Evolutionary conservation across 2,888 invertebrate genomes (phyloP), one percentile per base, ranked within the genome.

Genomic region (Tetramorium bicarinatum): DNA sequence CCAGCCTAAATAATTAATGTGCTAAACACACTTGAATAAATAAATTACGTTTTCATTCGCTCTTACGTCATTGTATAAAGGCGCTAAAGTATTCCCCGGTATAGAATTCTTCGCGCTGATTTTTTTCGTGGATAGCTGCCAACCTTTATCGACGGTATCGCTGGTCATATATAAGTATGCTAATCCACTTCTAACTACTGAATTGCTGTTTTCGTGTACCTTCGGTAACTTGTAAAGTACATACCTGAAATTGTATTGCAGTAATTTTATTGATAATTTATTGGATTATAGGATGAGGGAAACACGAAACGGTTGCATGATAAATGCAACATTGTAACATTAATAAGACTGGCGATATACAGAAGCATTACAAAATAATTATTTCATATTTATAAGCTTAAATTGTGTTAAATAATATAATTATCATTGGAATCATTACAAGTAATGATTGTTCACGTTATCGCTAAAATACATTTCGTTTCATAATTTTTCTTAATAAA

Each of bases 201-300:
- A 95, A 91, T 96, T 96, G 1, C 95, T 92, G 86, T 96, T 96
- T 84, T 96, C 94, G 75, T 96, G 95, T 91, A 96, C 95, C 90
- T 96, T 96, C 1, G 98, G 98, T 85, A 98, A 93, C 95, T 98
- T 98, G 94, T 98, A 98, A 41, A 97, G 95, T 89, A 98, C 97
- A 95, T 96, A 98, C 98, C 98, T 98, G 91, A 8, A 95, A 95
- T 85, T 80, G 91, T 90, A 81, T 86, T 89, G 77, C 74, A 85
- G 66, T 85, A 82, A 67, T 61, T 52, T 61, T 52, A 34, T 64
- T 76, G 6, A 71, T 61, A 34, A 75, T 4, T 34, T 34, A 34
- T 34, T 34, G 29, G 38, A 56, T 47, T 67, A 9, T 64, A 21
- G 54, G 52, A 67, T 54, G 44, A 34, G 25, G 74, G 62, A 69